A percentile compares a stretch with the other conserved stretches of the same genome.
These are phyloP conservation scores for Cyphomyrus plagiostoma DNA, from an alignment of 2,113 vertebrate species.

Conservation along the genomic window DNA sequence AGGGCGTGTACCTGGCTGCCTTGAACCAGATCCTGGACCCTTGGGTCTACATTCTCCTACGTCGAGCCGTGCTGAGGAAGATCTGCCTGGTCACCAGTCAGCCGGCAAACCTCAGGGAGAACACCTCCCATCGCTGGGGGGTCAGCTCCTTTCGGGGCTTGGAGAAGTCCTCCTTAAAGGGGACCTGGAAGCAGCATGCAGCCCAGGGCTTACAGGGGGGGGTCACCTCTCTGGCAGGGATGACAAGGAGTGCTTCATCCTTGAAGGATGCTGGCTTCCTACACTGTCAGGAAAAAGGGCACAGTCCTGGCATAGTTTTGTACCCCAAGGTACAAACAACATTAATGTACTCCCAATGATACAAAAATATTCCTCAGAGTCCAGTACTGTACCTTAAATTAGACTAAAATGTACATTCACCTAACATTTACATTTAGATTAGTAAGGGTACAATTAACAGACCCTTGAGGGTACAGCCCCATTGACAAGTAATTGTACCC, in stretches of 20 bases:
- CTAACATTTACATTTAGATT: background rate
- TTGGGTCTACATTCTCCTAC: conserved; percentile 85
- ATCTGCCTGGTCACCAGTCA: conserved; percentile 64
- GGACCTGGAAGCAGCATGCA: conserved; percentile 20
- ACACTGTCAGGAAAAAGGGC: background rate
- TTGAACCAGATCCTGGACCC: conserved; percentile 89
- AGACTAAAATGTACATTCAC: background rate
- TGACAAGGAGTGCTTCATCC: background rate
- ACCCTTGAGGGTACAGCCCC: background rate
- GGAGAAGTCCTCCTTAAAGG: conserved; percentile 60
- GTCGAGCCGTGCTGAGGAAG: conserved; percentile 72
- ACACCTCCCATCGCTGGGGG: conserved; percentile 63
- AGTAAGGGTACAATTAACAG: background rate
- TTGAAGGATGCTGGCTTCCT: background rate
- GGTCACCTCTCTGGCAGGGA: background rate
- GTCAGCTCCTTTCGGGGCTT: conserved; percentile 66
- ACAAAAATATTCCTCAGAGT: background rate
- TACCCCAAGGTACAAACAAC: background rate
- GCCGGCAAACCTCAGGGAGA: conserved; percentile 48
- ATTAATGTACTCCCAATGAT: background rate
- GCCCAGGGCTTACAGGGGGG: background rate
- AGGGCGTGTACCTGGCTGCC: conserved; percentile 72
- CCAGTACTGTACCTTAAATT: background rate
- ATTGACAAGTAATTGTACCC: background rate
- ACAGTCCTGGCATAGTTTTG: background rate